phyloP scores from a whole-genome alignment of 2,888 invertebrate species.

The Ennomos quercinarius region DNA sequence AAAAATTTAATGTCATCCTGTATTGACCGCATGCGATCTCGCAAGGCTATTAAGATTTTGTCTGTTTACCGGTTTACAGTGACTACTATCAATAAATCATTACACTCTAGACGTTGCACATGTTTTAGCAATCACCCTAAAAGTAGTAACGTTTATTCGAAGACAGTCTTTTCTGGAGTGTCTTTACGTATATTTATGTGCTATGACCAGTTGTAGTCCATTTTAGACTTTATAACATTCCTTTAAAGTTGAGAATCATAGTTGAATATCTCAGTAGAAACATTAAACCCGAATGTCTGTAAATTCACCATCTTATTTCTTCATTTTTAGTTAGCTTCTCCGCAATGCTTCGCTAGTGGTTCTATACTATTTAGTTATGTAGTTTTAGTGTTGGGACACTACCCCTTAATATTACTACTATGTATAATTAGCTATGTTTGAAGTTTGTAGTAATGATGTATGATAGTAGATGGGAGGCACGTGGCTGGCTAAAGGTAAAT shows the following conservation, averaged over 20 bases:
- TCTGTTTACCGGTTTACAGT: constrained; percentile 37
- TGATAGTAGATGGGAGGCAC: constrained; percentile 54
- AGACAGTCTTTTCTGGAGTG: constrained; percentile 51
- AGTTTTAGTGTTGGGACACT: constrained; percentile 37
- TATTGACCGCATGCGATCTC: constrained; percentile 64
- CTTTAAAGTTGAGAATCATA: constrained; percentile 60
- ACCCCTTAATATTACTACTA: neutral
- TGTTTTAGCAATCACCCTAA: constrained; percentile 52
- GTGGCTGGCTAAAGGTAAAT: constrained; percentile 80
- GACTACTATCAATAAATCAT: constrained; percentile 46
- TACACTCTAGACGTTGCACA: constrained; percentile 43
- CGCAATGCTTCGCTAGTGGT: constrained; percentile 74
- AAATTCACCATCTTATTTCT: constrained; percentile 81
- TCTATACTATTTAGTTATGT: constrained; percentile 50
- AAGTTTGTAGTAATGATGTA: constrained; percentile 36
- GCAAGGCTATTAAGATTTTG: constrained; percentile 53
- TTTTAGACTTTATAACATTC: constrained; percentile 55
- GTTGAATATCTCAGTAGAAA: constrained; percentile 52
- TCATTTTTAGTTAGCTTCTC: constrained; percentile 81
- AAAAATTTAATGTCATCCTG: constrained; percentile 54
- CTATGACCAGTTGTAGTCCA: constrained; percentile 41
- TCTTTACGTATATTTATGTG: constrained; percentile 63
- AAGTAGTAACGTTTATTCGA: constrained; percentile 43
- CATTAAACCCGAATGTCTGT: constrained; percentile 80
- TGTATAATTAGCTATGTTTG: constrained; percentile 1